Evolutionary conservation across 2,113 vertebrate genomes (phyloP).

Genomic region (Aptenodytes patagonicus): DNA sequence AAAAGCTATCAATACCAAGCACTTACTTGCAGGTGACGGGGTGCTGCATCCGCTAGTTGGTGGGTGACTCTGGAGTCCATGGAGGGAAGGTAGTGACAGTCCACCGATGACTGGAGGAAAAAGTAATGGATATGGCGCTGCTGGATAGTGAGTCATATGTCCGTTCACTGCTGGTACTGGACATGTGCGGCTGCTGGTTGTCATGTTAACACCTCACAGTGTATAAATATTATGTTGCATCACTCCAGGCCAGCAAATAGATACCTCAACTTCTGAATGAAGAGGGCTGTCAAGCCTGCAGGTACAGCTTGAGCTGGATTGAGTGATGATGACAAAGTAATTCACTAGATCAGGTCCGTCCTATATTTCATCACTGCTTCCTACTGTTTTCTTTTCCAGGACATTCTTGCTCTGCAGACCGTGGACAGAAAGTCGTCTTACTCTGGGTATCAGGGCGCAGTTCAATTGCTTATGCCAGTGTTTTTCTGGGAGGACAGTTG

Average conservation of each 20-base stretch:
- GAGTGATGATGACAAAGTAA: neutral
- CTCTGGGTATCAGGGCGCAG: neutral
- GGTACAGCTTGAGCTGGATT: neutral
- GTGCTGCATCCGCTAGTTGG: conserved; percentile 85
- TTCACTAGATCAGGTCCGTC: conserved; percentile 2
- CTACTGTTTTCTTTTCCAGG: conserved; percentile 2
- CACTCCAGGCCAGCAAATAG: conserved; percentile 23
- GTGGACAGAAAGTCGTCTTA: neutral
- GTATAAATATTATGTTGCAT: conserved; percentile 37
- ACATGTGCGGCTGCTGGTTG: conserved; percentile 83
- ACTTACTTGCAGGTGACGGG: conserved; percentile 91
- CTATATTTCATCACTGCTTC: conserved; percentile 6
- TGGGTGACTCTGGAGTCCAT: conserved; percentile 81
- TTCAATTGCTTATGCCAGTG: neutral
- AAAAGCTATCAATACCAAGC: neutral
- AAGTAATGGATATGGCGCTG: conserved; percentile 86
- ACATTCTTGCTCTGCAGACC: conserved; percentile 20
- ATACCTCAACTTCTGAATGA: neutral
- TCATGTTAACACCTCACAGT: conserved; percentile 82
- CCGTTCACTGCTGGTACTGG: conserved; percentile 81
- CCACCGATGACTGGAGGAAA: conserved; percentile 91
- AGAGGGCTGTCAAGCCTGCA: neutral
- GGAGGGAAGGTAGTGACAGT: conserved; percentile 83
- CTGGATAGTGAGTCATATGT: conserved; percentile 90
- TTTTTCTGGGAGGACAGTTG: neutral